Evolutionary conservation across 2,888 invertebrate genomes (phyloP), one percentile per base, ranked within the genome.

Genomic region (Helleia helle): DNA sequence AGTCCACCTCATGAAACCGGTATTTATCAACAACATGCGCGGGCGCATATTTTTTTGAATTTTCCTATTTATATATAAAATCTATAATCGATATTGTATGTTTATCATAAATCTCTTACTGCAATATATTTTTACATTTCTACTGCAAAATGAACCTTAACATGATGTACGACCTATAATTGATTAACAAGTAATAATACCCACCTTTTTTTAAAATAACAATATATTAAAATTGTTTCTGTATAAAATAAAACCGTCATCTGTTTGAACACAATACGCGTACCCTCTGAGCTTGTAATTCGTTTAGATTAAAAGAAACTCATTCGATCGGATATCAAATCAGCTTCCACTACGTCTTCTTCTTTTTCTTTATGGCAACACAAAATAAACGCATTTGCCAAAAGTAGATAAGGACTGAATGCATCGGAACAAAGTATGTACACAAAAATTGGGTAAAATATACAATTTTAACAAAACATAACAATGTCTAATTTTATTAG

Each of bases 191-290:
- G n/a, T n/a, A 49, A 55, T 53, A 54, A 55, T 52, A 54, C 54
- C 56, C 56, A 60, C 55, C 58, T 53, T 56, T 60, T 66, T 61
- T 36, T 58, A 62, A 59, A 65, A 70, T 60, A 53, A 65, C 55
- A 70, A 67, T 62, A 52, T 50, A 34, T 34, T 50, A 52, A 22
- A 34, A 34, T 22, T 22, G 34, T 34, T 34, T 34, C 34, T 58
- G 54, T 57, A 50, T 59, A 50, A 64, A 62, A 66, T 62, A 67
- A 70, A 62, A 62, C 43, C 59, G 58, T 65, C 63, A 54, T 49
- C 46, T 44, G 50, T 57, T 61, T 77, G 79, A 79, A 79, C 79
- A 77, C 77, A 65, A 64, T 68, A 74, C 62, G 67, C 65, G 59
- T 61, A 59, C 51, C 50, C 51, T 51, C 60, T 54, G 64, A 67